Evolutionary conservation across 2,797 vertebrate genomes (phyloP).

Genomic region (Hirundo rustica): DNA sequence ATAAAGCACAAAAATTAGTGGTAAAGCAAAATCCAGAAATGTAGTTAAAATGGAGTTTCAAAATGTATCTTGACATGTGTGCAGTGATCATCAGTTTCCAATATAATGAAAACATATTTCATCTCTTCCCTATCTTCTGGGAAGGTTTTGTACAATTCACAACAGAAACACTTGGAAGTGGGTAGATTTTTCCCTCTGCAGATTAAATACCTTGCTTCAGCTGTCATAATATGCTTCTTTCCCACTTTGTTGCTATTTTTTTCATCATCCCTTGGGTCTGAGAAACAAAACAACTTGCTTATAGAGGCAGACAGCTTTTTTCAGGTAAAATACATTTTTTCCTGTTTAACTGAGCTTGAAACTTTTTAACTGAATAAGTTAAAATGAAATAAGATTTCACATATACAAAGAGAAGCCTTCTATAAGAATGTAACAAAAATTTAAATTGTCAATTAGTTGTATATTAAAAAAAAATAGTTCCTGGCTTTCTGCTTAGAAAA

Average conservation of each 20-base stretch:
- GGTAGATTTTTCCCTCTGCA: background rate
- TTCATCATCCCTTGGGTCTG: background rate
- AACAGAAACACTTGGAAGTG: background rate
- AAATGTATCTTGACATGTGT: background rate
- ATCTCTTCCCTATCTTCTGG: background rate
- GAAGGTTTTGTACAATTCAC: background rate
- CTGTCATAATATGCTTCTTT: background rate
- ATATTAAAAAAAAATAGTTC: background rate
- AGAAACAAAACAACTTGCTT: background rate
- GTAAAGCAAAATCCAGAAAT: background rate
- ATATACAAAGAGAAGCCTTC: background rate
- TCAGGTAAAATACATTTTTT: background rate
- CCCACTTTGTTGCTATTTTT: background rate
- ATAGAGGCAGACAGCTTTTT: background rate
- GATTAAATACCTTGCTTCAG: background rate
- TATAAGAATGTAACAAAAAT: background rate
- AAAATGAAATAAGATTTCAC: background rate
- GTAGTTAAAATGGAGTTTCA: background rate
- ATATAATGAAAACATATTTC: background rate
- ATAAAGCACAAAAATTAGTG: background rate
- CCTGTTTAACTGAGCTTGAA: background rate
- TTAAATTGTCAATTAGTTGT: background rate
- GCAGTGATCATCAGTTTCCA: background rate
- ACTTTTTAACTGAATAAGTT: background rate
- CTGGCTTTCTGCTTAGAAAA: background rate